phyloP scores from a whole-genome alignment of 2,888 invertebrate genomes.

The Xanthia togata region DNA sequence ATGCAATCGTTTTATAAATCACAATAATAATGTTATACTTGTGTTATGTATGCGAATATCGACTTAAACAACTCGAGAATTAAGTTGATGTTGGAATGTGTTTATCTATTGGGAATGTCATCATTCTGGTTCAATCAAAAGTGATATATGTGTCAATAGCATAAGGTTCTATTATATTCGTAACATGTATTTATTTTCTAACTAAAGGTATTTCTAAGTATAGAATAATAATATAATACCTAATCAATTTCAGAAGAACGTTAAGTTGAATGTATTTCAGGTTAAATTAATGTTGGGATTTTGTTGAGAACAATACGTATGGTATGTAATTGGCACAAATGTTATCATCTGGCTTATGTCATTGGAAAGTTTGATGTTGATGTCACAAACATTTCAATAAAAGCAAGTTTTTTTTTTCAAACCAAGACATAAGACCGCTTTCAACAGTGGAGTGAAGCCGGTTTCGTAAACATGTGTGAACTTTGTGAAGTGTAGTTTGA shows the following conservation, averaged over 20 bases:
- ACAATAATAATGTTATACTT: not conserved
- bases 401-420: too few species aligned
- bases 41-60: not conserved
- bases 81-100: not conserved
- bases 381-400: not conserved
- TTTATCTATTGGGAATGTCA: not conserved
- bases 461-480: too few species aligned
- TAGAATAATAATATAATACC: constrained; percentile 12
- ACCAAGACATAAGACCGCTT: too few species aligned
- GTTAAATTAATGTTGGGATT: not conserved
- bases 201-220: not conserved
- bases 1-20: not conserved
- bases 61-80: not conserved
- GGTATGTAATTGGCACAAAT: not conserved
- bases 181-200: not conserved
- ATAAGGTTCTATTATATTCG: constrained; percentile 2
- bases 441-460: too few species aligned
- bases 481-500: too few species aligned
- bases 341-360: not conserved
- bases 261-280: constrained; percentile 3
- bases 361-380: not conserved
- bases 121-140: constrained; percentile 12
- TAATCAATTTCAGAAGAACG: constrained; percentile 7
- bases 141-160: not conserved
- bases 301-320: not conserved